Conservation (phyloP, 2,113 vertebrate species). For the Bufo bufo region DNA sequence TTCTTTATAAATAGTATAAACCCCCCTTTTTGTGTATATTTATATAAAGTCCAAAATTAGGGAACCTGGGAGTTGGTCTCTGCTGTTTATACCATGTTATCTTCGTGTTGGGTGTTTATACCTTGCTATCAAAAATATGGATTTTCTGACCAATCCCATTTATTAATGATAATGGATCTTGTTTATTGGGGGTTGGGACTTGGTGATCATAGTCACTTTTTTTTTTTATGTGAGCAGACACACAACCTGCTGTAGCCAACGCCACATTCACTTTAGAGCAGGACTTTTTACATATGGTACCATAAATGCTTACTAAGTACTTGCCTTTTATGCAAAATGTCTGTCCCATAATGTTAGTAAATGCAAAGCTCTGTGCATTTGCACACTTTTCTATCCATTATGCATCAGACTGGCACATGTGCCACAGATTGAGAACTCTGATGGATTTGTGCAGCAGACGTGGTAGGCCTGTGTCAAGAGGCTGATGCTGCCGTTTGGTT, state of each 20-base stretch:
- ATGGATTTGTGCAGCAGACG: not conserved
- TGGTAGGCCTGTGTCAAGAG: not conserved
- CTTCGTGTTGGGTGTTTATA: not conserved
- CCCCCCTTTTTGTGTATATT: not conserved
- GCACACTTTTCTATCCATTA: not conserved
- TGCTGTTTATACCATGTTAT: not conserved
- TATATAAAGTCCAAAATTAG: not conserved
- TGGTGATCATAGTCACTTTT: not conserved
- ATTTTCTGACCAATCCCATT: not conserved
- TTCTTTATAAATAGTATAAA: not conserved
- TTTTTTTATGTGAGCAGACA: not conserved
- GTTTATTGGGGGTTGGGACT: not conserved
- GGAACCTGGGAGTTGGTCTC: not conserved
- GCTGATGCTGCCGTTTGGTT: not conserved
- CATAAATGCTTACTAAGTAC: not conserved
- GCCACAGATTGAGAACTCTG: not conserved
- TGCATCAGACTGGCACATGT: not conserved
- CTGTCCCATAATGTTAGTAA: not conserved
- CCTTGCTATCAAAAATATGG: not conserved
- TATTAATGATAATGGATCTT: not conserved
- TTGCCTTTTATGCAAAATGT: not conserved
- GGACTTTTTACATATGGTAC: not conserved
- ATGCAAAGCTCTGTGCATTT: not conserved
- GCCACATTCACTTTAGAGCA: not conserved
- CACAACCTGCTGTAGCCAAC: conserved; percentile 24